These are phyloP conservation scores for Gobionotothen gibberifrons DNA, from an alignment of 2,797 vertebrate genomes.

Conservation along the genomic window DNA sequence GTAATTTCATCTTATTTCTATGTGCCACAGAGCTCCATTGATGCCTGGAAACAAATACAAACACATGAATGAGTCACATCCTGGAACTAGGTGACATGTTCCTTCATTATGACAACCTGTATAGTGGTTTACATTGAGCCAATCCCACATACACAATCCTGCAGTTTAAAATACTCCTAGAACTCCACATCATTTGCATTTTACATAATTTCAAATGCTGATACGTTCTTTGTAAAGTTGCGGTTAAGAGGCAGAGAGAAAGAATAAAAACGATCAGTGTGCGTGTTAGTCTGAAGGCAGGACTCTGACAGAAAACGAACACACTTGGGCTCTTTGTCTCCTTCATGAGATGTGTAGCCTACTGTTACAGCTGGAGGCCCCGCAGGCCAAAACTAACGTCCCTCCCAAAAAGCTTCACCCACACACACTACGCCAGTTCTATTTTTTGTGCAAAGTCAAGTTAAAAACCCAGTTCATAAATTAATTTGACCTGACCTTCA, in stretches of 20 bases:
- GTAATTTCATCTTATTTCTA: background rate
- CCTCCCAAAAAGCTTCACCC: constrained; percentile 44
- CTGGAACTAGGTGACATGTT: background rate
- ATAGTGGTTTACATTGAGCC: background rate
- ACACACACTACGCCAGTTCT: background rate
- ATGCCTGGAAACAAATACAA: background rate
- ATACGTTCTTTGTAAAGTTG: background rate
- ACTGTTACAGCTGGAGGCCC: constrained; percentile 58
- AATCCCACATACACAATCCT: background rate
- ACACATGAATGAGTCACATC: too few relatives aligned
- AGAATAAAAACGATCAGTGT: constrained; percentile 14
- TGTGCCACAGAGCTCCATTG: too few relatives aligned
- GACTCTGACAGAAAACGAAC: constrained; percentile 43
- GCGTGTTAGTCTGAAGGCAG: background rate
- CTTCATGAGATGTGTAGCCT: constrained; percentile 44
- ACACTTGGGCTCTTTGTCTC: constrained; percentile 60
- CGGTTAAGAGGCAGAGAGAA: background rate
- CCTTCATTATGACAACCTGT: background rate
- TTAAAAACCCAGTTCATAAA: background rate
- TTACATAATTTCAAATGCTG: background rate
- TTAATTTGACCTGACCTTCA: constrained; percentile 22
- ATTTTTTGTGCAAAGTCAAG: constrained; percentile 21
- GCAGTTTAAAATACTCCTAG: background rate
- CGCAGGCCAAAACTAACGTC: constrained; percentile 52
- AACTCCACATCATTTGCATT: background rate